Conservation (phyloP, 2,113 vertebrate species). For the Calyptommatus sinebrachiatus region DNA sequence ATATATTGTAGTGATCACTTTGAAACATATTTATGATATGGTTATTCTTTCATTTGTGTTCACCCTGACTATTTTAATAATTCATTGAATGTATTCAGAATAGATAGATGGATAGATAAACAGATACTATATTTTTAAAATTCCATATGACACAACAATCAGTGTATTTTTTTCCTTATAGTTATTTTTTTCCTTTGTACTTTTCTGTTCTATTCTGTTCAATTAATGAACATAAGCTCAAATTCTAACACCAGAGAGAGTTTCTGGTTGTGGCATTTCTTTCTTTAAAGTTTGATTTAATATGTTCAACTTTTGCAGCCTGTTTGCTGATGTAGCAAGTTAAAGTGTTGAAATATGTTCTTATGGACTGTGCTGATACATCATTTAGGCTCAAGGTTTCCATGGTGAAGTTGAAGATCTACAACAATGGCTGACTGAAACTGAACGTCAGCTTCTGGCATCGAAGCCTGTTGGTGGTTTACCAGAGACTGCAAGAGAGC, state of each 20-base stretch:
- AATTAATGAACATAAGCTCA: neutral
- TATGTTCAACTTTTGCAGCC: constrained; percentile 9
- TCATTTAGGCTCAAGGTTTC: constrained; percentile 96
- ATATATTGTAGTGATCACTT: neutral
- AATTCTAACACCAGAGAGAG: neutral
- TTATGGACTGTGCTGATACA: constrained; percentile 44
- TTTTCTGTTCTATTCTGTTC: neutral
- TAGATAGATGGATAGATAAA: too few species aligned
- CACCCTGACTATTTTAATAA: neutral
- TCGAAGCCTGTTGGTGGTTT: constrained; percentile 96
- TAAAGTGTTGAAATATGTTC: constrained; percentile 30
- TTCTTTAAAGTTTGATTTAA: constrained; percentile 14
- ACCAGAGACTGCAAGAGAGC: constrained; percentile 95
- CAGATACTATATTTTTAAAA: too few species aligned
- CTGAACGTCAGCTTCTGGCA: constrained; percentile 93
- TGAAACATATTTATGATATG: neutral
- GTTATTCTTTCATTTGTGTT: neutral
- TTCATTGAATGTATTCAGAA: too few species aligned
- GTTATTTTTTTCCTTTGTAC: neutral
- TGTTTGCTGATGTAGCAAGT: constrained; percentile 30
- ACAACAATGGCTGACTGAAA: constrained; percentile 97
- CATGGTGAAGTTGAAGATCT: constrained; percentile 97
- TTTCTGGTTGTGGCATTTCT: neutral
- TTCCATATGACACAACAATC: neutral
- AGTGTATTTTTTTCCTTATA: neutral